phyloP scores from a whole-genome alignment of 2,888 invertebrate genomes.

The Prosapia bicincta region DNA sequence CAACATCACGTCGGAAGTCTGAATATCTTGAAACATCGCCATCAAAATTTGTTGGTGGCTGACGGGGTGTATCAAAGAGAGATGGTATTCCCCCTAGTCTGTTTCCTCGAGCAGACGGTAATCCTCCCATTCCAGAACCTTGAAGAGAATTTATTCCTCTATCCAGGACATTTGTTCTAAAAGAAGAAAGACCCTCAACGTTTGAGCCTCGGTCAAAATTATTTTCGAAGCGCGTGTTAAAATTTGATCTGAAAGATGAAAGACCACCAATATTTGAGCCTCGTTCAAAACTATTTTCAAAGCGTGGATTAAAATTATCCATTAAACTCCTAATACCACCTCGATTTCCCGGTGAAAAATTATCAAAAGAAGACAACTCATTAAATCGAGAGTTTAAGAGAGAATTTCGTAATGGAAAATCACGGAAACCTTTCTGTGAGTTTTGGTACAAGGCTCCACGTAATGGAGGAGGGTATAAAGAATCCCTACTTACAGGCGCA shows the following conservation, averaged over 20 bases:
- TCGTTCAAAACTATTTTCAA: background rate
- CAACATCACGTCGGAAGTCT: conserved; percentile 38
- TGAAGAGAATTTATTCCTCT: too few species aligned
- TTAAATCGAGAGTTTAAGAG: background rate
- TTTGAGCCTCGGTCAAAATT: background rate
- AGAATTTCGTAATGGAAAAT: background rate
- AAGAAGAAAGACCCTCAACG: background rate
- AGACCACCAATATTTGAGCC: background rate
- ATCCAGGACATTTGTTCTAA: too few species aligned
- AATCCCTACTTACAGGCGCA: conserved; percentile 7
- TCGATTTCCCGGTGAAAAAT: background rate
- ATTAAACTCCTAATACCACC: background rate
- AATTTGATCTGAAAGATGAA: background rate
- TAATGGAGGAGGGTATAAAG: conserved; percentile 24
- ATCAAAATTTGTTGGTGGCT: background rate
- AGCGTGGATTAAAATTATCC: background rate
- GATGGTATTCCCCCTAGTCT: background rate
- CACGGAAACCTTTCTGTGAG: background rate
- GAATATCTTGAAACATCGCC: conserved; percentile 33
- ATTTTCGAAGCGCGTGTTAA: background rate
- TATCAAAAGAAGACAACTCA: background rate
- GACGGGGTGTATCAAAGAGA: conserved; percentile 12
- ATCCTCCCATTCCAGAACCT: background rate
- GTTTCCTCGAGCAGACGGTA: background rate
- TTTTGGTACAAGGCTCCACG: conserved; percentile 20